Evolutionary conservation across 53 echinoderm and acorn worm species (phyloP).

Genomic region (Pentamera pediparva): DNA sequence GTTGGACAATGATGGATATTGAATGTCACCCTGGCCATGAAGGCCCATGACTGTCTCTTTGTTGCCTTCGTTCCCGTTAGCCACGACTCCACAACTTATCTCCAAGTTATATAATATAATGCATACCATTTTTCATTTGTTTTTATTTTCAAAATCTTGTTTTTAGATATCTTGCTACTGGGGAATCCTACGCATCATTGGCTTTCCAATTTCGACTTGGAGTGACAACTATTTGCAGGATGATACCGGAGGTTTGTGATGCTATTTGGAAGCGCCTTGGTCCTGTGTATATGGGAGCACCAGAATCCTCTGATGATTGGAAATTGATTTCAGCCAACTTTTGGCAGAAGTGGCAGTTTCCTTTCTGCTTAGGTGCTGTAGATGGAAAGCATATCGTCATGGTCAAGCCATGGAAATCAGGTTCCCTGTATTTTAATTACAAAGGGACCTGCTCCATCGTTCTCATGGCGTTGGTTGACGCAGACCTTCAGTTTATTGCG

Average conservation of each 20-base stretch:
- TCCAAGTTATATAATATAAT: not conserved
- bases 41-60: not conserved
- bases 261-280: constrained; percentile 11
- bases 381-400: not conserved
- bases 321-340: constrained; percentile 5
- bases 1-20: not conserved
- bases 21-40: not conserved
- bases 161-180: not conserved
- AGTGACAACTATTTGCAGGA: not conserved
- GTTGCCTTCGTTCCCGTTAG: not conserved
- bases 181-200: not conserved
- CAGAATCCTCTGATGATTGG: constrained; percentile 4
- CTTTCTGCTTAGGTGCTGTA: not conserved
- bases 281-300: constrained; percentile 28
- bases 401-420: not conserved
- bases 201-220: not conserved
- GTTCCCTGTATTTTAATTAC: not conserved
- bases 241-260: not conserved
- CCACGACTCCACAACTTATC: not conserved
- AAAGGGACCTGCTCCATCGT: not conserved
- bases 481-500: not conserved
- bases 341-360: constrained; percentile 14
- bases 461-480: not conserved
- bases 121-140: not conserved
- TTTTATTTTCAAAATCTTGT: not conserved